Percentiles rank a stretch among this genome's conserved stretches.
phyloP scores from a whole-genome alignment of 2,113 vertebrate genomes.

The Elephas maximus region DNA sequence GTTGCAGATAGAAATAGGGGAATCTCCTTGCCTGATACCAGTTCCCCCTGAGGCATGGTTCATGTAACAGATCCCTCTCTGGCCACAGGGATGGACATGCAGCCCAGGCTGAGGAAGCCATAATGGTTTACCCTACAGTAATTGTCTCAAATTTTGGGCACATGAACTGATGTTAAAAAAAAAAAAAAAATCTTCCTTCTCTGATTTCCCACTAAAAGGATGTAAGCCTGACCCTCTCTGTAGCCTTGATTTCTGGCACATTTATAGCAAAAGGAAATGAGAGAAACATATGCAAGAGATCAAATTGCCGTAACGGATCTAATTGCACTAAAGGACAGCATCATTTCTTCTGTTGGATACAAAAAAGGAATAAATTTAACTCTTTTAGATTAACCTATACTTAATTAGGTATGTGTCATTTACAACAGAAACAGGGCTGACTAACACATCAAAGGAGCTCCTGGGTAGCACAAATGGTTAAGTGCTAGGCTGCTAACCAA shows the following conservation, averaged over 20 bases:
- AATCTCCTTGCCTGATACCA: background rate
- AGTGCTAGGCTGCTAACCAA: too few relatives aligned
- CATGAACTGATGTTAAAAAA: background rate
- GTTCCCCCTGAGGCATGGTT: background rate
- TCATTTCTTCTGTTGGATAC: background rate
- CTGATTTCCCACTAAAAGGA: background rate
- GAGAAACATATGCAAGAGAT: background rate
- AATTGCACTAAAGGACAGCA: background rate
- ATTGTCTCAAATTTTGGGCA: background rate
- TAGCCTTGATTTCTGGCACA: background rate
- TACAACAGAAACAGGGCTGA: background rate
- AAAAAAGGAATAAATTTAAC: background rate
- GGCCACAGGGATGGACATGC: background rate
- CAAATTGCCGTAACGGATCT: background rate
- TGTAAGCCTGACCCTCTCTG: background rate
- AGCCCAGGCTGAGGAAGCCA: background rate
- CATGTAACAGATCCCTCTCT: background rate
- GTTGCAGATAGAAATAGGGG: background rate
- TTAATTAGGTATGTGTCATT: background rate
- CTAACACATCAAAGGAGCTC: background rate
- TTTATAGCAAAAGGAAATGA: background rate
- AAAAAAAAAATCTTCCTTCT: background rate
- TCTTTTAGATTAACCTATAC: background rate
- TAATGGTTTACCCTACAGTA: background rate
- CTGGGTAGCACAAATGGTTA: too few relatives aligned